Evolutionary conservation across 2,888 invertebrate species (phyloP).

Genomic region (Ceraclea dissimilis): DNA sequence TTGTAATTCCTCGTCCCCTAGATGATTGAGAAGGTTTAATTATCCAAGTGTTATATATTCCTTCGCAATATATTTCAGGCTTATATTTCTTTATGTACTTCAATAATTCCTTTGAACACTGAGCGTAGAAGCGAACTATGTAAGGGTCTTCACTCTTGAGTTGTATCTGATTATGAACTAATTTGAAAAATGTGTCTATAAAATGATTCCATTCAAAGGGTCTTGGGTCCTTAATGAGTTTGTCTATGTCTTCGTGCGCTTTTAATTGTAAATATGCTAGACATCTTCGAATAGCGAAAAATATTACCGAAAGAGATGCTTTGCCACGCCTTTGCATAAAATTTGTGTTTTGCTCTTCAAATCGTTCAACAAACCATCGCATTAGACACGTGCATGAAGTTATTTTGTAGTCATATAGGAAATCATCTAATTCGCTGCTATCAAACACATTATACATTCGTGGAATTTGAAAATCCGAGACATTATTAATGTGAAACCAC

Average conservation of each 20-base stretch:
- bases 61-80: slow-evolving; percentile 64
- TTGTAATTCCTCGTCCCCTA: slow-evolving; percentile 74
- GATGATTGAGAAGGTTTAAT: slow-evolving; percentile 79
- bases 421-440: slow-evolving; percentile 49
- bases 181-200: slow-evolving; percentile 56
- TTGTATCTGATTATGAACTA: slow-evolving; percentile 50
- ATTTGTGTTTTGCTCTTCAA: slow-evolving; percentile 34
- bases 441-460: slow-evolving; percentile 60
- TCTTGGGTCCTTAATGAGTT: slow-evolving; percentile 34
- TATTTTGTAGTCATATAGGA: slow-evolving; percentile 65
- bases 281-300: slow-evolving; percentile 65
- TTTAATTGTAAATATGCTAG: slow-evolving; percentile 53
- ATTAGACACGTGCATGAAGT: slow-evolving; percentile 73
- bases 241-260: slow-evolving; percentile 60
- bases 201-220: slow-evolving; percentile 62
- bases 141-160: slow-evolving; percentile 40
- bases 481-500: slow-evolving; percentile 54
- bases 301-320: slow-evolving; percentile 49
- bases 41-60: slow-evolving; percentile 81
- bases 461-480: slow-evolving; percentile 62
- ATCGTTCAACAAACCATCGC: slow-evolving; percentile 48
- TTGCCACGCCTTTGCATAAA: slow-evolving; percentile 47
- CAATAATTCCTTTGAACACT: slow-evolving; percentile 49
- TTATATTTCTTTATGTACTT: slow-evolving; percentile 51
- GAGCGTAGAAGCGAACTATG: slow-evolving; percentile 36